phyloP scores from a whole-genome alignment of 1,140 invertebrate species.

The Rhopalosiphum maidis region DNA sequence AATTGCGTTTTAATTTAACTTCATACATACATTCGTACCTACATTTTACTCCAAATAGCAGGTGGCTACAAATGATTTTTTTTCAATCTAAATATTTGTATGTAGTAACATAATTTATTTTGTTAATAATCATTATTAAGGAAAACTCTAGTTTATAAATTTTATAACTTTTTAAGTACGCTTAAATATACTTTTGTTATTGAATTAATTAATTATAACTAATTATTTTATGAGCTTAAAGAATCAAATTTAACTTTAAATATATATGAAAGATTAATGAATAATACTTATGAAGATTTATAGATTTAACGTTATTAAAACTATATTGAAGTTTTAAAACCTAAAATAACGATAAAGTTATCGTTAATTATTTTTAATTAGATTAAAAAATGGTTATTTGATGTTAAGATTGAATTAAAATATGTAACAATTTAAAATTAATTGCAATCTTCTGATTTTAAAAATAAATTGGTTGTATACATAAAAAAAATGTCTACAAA shows the following conservation, averaged over 20 bases:
- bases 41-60: neutral
- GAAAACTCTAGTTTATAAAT: neutral
- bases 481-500: neutral
- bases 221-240: neutral
- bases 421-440: neutral
- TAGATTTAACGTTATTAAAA: conserved; percentile 21
- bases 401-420: neutral
- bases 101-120: neutral
- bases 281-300: neutral
- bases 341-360: neutral
- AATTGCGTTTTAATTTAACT: conserved; percentile 20
- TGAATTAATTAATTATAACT: conserved; percentile 9
- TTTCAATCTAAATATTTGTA: neutral
- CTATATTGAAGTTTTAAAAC: neutral
- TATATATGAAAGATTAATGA: neutral
- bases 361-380: conserved; percentile 11
- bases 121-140: neutral
- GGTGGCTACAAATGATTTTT: neutral
- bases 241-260: neutral
- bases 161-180: neutral
- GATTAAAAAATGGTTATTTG: neutral
- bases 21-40: neutral
- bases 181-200: neutral
- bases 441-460: neutral
- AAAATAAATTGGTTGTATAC: neutral